Evolutionary conservation across 2,888 invertebrate genomes (phyloP).

Genomic region (Eupelmus urozonus): DNA sequence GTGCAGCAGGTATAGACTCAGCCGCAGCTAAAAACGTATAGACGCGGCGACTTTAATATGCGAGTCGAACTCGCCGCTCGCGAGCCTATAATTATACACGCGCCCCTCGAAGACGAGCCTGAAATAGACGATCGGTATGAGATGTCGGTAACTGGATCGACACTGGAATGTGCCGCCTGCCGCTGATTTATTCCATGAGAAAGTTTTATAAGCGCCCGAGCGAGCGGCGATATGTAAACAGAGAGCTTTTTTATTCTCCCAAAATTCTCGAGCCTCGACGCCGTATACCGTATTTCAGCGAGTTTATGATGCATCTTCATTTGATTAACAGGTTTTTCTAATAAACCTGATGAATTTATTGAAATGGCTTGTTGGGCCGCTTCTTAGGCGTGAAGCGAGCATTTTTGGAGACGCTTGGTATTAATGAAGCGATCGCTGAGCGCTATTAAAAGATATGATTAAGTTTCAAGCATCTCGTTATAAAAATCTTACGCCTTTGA

Average conservation of each 20-base stretch:
- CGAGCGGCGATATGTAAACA: constrained; percentile 21
- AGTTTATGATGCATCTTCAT: constrained; percentile 1
- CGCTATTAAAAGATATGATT: too few species aligned
- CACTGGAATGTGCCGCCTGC: constrained; percentile 2
- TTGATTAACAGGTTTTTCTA: background rate
- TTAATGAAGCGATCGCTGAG: background rate
- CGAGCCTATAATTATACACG: constrained; percentile 25
- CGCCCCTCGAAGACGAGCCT: background rate
- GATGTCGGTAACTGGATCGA: constrained; percentile 45
- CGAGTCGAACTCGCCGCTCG: background rate
- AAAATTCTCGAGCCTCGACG: too few species aligned
- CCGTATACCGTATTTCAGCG: background rate
- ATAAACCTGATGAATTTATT: background rate
- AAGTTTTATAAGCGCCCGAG: background rate
- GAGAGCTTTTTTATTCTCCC: background rate
- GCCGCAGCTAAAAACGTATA: too few species aligned
- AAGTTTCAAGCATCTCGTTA: too few species aligned
- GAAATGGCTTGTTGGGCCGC: too few species aligned
- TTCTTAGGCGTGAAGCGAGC: too few species aligned
- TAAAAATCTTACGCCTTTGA: too few species aligned
- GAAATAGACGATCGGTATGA: constrained; percentile 30
- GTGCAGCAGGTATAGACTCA: background rate
- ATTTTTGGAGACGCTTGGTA: too few species aligned
- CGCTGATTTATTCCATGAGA: constrained; percentile 30
- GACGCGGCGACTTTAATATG: background rate